Base-by-base conservation (phyloP, 1,140 invertebrate genomes). In the Anagrus nilaparvatae region DNA sequence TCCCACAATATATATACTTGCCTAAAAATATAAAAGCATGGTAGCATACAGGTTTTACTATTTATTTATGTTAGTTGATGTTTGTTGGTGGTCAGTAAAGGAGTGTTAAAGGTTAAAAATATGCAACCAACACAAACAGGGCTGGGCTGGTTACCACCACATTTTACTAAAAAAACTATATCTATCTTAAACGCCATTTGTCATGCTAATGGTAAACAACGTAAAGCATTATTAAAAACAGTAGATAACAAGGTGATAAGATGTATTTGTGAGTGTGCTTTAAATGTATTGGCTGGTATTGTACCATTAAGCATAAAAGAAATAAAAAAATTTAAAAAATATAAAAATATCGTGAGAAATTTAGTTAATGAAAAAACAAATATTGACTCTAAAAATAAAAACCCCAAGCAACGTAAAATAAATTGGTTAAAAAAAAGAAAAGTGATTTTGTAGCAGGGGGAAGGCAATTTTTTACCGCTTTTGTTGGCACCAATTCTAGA, bases 181-280 rank as follows among this genome's bases (percentile, higher is more conserved):
- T 12, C 18, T 10, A 21, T 39, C 4, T 12, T 43, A 6, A 18
- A 24, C 8, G 17, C 31, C 3, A 24, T 44, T 2, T 19, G 31
- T 4, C 27, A 37, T 41, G 13, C 40, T 1, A 44, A 34, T 3
- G 38, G 23, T 24, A 13, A 30, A 42, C 44, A 50, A 40, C 35
- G 44, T 20, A 31, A 34, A 17, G 13, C 34, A 9, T 24, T 52
- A 17, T 27, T 54, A 13, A 39, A 31, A 5, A 19, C 37, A 4
- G 45, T 50, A 0, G 48, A 54, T 28, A 25, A 30, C 13, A 10
- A 23, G 3, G 13, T 49, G 1, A 27, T 54, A 10, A 39, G 44
- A 10, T 51, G 43, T 44, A 48, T 51, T 24, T 51, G 49, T 28
- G 46, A 51, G 29, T 54, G 50, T 35, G 48, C 39, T 1, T 40